Evolutionary conservation across 2,797 vertebrate genomes (phyloP).

Genomic region (Odontamblyopus rebecca): DNA sequence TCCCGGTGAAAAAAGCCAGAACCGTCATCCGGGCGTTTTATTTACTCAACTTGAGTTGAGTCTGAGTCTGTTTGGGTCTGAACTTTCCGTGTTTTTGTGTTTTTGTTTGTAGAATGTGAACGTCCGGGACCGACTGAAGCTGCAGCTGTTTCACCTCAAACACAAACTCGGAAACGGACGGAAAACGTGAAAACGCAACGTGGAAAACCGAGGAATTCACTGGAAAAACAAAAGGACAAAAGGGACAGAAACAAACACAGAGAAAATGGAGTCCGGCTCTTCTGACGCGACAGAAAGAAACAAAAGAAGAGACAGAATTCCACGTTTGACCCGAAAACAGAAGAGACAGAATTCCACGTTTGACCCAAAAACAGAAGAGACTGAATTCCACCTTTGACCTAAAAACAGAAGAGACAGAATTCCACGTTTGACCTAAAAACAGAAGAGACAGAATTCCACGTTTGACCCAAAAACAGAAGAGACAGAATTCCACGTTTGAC

Average conservation of each 20-base stretch:
- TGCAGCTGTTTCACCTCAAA: slow-evolving; percentile 67
- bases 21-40: too few species aligned
- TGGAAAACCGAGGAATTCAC: background rate
- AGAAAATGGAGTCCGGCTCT: too few species aligned
- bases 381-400: background rate
- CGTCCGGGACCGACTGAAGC: slow-evolving; percentile 58
- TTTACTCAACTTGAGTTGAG: too few species aligned
- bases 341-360: slow-evolving; percentile 2
- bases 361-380: slow-evolving; percentile 54
- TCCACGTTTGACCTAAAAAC: slow-evolving; percentile 47
- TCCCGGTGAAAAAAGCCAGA: too few species aligned
- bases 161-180: slow-evolving; percentile 44
- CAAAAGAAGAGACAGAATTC: background rate
- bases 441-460: slow-evolving; percentile 16
- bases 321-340: slow-evolving; percentile 52
- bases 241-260: slow-evolving; percentile 4
- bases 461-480: slow-evolving; percentile 55
- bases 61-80: too few species aligned
- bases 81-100: too few species aligned
- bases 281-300: background rate
- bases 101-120: slow-evolving; percentile 41
- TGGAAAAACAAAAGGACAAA: background rate
- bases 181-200: slow-evolving; percentile 23
- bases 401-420: slow-evolving; percentile 52
- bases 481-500: background rate